phyloP scores from a whole-genome alignment of 2,888 invertebrate genomes.

The Aleiodes alternator region DNA sequence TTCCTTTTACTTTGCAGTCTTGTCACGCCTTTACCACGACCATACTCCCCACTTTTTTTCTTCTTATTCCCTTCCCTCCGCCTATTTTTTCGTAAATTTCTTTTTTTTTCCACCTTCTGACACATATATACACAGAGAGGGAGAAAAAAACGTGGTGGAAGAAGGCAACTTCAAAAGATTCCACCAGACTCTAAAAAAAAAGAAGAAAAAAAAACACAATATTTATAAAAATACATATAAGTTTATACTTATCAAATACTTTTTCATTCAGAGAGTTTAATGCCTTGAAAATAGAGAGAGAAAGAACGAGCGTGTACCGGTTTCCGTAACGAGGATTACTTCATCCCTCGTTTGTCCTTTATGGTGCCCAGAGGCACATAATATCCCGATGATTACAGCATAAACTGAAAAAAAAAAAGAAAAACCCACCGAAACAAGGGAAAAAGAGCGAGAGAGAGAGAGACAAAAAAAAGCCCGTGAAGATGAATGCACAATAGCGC shows the following conservation, averaged over 20 bases:
- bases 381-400: background rate
- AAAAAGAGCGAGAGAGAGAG: no score
- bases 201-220: no score
- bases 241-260: no score
- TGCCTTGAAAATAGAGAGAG: conserved; percentile 46
- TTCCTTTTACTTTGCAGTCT: conserved; percentile 73
- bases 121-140: conserved; percentile 28
- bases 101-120: conserved; percentile 2
- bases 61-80: background rate
- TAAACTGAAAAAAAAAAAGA: background rate
- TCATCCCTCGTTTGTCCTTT: conserved; percentile 63
- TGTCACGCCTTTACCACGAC: conserved; percentile 71
- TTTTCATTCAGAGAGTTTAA: background rate
- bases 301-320: conserved; percentile 58
- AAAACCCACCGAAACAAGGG: no score
- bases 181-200: background rate
- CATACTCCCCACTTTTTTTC: conserved; percentile 34
- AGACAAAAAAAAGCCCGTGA: no score
- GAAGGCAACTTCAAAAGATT: background rate
- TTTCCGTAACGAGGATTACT: conserved; percentile 66
- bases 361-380: conserved; percentile 31
- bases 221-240: no score
- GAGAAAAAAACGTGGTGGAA: background rate
- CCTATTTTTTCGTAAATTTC: conserved; percentile 27
- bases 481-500: no score